These are phyloP conservation scores for Acronicta psi DNA, from an alignment of 2,888 invertebrate genomes.

Conservation along the genomic window DNA sequence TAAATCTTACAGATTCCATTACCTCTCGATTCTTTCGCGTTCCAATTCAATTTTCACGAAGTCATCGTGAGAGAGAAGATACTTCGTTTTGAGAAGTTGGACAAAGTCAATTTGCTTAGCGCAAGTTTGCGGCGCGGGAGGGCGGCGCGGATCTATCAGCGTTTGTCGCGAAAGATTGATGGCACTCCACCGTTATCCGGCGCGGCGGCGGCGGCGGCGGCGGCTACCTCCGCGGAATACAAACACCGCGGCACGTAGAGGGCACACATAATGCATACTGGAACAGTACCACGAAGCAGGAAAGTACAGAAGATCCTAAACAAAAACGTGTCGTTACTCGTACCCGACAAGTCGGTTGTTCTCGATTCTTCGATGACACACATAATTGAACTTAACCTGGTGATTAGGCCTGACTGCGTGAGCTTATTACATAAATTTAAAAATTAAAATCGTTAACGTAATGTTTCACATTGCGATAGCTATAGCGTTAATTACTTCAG, in stretches of 20 bases:
- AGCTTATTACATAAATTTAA: too few relatives aligned
- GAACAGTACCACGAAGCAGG: background rate
- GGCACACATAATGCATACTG: conserved; percentile 31
- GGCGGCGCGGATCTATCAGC: conserved; percentile 28
- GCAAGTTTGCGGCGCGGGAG: conserved; percentile 24
- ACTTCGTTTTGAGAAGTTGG: conserved; percentile 42
- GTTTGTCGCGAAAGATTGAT: conserved; percentile 49
- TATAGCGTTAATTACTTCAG: too few relatives aligned
- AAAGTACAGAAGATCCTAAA: conserved; percentile 5
- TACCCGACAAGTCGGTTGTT: background rate
- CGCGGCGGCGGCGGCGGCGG: background rate
- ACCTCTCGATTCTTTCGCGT: conserved; percentile 30
- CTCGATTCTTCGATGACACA: too few relatives aligned
- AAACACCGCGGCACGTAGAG: conserved; percentile 24
- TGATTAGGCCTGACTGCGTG: too few relatives aligned
- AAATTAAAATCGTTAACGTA: too few relatives aligned
- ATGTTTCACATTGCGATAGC: too few relatives aligned
- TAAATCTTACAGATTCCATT: conserved; percentile 41
- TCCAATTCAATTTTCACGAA: conserved; percentile 39
- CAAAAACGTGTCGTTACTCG: background rate
- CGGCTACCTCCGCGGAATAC: conserved; percentile 22
- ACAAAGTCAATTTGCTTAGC: conserved; percentile 47
- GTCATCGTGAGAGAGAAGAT: conserved; percentile 39
- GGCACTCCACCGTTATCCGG: conserved; percentile 8
- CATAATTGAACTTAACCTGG: too few relatives aligned